phyloP scores from a whole-genome alignment of 2,797 vertebrate genomes.

The Pagetopsis macropterus region DNA sequence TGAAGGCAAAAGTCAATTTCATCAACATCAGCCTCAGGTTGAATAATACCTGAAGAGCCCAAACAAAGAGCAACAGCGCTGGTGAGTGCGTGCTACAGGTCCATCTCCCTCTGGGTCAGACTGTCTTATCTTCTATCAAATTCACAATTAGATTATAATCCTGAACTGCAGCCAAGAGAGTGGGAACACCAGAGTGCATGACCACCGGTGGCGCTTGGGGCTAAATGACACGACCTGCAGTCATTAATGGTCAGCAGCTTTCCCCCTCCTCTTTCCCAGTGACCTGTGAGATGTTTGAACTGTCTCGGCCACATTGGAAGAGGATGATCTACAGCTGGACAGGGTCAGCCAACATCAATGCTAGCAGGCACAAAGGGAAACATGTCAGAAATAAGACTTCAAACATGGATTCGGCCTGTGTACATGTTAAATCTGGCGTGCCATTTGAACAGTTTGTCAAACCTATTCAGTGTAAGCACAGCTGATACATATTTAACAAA shows the following conservation, averaged over 20 bases:
- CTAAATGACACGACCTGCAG: background rate
- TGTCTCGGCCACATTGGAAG: background rate
- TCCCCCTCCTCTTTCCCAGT: slow-evolving; percentile 32
- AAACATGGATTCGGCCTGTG: slow-evolving; percentile 14
- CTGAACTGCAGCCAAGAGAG: slow-evolving; percentile 4
- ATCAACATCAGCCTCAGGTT: slow-evolving; percentile 52
- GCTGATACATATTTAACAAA: background rate
- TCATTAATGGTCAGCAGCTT: slow-evolving; percentile 22
- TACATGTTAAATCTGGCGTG: background rate
- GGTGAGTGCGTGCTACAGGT: slow-evolving; percentile 15
- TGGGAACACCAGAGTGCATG: background rate
- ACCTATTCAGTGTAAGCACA: background rate
- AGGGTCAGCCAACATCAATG: background rate
- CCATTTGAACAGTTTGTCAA: background rate
- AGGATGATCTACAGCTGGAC: slow-evolving; percentile 20
- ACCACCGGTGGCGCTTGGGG: background rate
- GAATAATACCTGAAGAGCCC: slow-evolving; percentile 45
- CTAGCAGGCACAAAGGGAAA: background rate
- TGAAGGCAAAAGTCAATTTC: slow-evolving; percentile 54
- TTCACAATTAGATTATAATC: slow-evolving; percentile 28
- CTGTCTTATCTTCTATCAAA: slow-evolving; percentile 28
- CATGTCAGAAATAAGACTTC: slow-evolving; percentile 19
- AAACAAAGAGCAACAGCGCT: slow-evolving; percentile 36
- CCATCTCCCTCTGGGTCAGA: slow-evolving; percentile 10
- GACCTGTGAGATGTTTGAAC: slow-evolving; percentile 30